Conservation (phyloP, 2,888 invertebrate genomes). For the Ariolimax columbianus region DNA sequence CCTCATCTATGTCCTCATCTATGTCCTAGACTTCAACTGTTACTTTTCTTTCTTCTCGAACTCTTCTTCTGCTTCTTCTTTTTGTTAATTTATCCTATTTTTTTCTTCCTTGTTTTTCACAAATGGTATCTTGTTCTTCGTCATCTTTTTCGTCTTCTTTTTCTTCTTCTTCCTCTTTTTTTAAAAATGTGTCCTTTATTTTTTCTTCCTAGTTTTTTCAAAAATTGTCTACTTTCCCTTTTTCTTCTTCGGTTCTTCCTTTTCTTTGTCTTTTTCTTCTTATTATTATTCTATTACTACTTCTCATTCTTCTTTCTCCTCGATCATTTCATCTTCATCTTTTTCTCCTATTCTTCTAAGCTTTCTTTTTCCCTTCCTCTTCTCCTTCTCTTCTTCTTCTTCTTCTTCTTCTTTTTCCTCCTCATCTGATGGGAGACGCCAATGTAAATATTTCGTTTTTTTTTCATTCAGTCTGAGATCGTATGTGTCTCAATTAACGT, state of each 20-base stretch:
- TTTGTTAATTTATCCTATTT: too few relatives aligned
- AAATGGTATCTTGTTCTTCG: constrained; percentile 7
- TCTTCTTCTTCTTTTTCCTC: neutral
- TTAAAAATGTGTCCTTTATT: too few relatives aligned
- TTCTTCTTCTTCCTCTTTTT: too few relatives aligned
- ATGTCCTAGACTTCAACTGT: too few relatives aligned
- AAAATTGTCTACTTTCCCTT: neutral
- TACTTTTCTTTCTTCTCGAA: neutral
- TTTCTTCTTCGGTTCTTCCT: too few relatives aligned
- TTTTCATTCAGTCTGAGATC: too few relatives aligned
- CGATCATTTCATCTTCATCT: neutral
- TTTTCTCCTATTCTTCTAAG: constrained; percentile 8
- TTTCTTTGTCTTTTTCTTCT: too few relatives aligned
- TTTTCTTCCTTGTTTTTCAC: neutral
- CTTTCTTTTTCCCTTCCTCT: constrained; percentile 1
- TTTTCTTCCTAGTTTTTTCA: constrained; percentile 8
- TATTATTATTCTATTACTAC: too few relatives aligned
- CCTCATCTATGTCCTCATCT: too few relatives aligned
- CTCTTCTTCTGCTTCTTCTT: too few relatives aligned
- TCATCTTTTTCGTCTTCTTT: neutral
- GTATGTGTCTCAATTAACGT: too few relatives aligned
- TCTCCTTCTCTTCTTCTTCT: constrained; percentile 30
- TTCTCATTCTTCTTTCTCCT: neutral
- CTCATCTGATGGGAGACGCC: neutral
- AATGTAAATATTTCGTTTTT: too few relatives aligned